Evolutionary conservation across 2,113 vertebrate genomes (phyloP).

Genomic region (Chrysochloris asiatica): DNA sequence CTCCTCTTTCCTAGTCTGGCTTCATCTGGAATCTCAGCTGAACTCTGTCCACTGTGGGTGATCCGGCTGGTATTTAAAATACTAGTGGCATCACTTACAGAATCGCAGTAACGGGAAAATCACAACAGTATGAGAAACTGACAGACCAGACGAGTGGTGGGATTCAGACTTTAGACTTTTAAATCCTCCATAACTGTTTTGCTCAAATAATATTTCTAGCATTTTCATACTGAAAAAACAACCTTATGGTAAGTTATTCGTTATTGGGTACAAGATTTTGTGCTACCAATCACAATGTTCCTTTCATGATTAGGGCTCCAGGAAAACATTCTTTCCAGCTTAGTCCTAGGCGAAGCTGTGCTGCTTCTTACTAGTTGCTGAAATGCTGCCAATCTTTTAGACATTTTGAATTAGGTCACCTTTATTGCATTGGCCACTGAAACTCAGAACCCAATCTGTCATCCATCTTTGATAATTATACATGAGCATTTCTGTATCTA

Average conservation of each 20-base stretch:
- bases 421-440: neutral
- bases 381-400: neutral
- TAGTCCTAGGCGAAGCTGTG: neutral
- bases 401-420: neutral
- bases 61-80: too few species aligned
- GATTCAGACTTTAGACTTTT: too few species aligned
- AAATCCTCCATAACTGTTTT: neutral
- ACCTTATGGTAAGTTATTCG: neutral
- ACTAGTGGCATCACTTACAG: too few species aligned
- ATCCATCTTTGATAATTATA: neutral
- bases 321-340: neutral
- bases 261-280: neutral
- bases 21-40: too few species aligned
- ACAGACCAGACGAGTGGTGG: too few species aligned
- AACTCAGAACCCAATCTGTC: neutral
- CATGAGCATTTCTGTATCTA: neutral
- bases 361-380: neutral
- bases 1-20: too few species aligned
- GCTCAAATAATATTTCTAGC: neutral
- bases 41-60: too few species aligned
- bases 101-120: too few species aligned
- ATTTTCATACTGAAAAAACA: neutral
- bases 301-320: neutral
- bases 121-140: too few species aligned
- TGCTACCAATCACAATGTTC: rapidly evolving